Conservation (phyloP, 2,888 invertebrate genomes). For the Epistrophe grossulariae region DNA sequence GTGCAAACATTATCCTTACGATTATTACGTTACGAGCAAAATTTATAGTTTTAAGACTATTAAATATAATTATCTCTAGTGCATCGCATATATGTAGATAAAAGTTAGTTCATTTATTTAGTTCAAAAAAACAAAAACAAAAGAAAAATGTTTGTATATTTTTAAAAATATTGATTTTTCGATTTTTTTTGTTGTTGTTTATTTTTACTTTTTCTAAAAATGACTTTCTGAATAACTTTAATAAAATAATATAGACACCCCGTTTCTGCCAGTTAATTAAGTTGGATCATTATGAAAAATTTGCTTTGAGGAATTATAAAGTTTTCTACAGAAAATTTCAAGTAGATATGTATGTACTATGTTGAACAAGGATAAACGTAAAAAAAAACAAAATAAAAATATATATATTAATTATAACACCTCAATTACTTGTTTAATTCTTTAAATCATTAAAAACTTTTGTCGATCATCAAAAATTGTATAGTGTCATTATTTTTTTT, state of each 20-base stretch:
- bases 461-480: too few species aligned
- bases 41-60: slow-evolving; percentile 12
- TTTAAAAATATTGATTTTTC: not conserved
- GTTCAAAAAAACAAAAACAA: not conserved
- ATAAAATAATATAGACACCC: not conserved
- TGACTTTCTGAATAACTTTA: not conserved
- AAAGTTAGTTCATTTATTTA: slow-evolving; percentile 2
- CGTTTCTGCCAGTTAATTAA: not conserved
- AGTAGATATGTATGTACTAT: slow-evolving; percentile 44
- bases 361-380: slow-evolving; percentile 51
- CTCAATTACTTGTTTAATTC: not conserved
- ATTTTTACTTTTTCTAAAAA: not conserved
- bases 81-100: slow-evolving; percentile 11
- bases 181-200: not conserved
- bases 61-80: slow-evolving; percentile 28
- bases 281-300: slow-evolving; percentile 8
- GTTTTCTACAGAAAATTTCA: slow-evolving; percentile 50
- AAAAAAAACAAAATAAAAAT: slow-evolving; percentile 54
- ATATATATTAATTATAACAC: slow-evolving; percentile 45
- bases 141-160: not conserved
- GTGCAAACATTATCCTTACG: not conserved
- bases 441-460: too few species aligned
- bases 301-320: slow-evolving; percentile 36
- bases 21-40: slow-evolving; percentile 25
- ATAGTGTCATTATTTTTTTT: too few species aligned